Percentiles rank a stretch among this genome's conserved stretches.
These are phyloP conservation scores for Dreissena rostriformis DNA, from an alignment of 1,140 invertebrate species.

Conservation along the genomic window DNA sequence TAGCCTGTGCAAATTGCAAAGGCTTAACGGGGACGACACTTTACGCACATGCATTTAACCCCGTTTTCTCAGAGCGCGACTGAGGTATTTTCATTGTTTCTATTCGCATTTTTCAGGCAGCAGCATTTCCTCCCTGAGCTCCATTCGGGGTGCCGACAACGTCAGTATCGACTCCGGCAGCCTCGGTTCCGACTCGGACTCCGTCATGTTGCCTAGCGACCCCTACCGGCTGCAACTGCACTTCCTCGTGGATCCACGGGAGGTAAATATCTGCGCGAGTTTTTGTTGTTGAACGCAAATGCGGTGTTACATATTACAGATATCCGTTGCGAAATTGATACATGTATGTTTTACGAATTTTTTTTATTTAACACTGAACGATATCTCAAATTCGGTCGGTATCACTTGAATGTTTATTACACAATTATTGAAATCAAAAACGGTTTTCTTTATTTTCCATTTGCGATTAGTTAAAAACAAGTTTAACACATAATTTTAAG, in stretches of 20 bases:
- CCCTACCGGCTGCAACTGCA: slow-evolving; percentile 61
- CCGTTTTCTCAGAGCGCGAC: neutral
- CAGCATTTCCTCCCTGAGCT: slow-evolving; percentile 63
- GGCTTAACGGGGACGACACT: neutral
- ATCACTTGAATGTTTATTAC: no score
- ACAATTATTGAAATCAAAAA: no score
- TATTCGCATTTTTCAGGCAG: slow-evolving; percentile 57
- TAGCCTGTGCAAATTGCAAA: no score
- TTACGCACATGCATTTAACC: neutral
- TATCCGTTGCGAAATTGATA: no score
- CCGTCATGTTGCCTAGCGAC: slow-evolving; percentile 59
- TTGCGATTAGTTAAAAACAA: no score
- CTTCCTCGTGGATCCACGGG: slow-evolving; percentile 62
- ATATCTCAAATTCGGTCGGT: no score
- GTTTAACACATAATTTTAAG: no score
- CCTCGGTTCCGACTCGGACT: slow-evolving; percentile 64
- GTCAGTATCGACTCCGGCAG: slow-evolving; percentile 61
- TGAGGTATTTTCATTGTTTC: neutral
- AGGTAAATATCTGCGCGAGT: slow-evolving; percentile 21
- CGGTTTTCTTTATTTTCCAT: no score
- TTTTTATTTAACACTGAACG: no score
- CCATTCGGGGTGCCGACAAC: slow-evolving; percentile 60
- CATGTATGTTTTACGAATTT: no score
- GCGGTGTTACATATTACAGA: no score
- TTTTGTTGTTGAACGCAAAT: no score